Percentiles rank a stretch among this genome's conserved stretches.
These are phyloP conservation scores for Cataglyphis cursor DNA, from an alignment of 2,888 invertebrate species.

Conservation along the genomic window DNA sequence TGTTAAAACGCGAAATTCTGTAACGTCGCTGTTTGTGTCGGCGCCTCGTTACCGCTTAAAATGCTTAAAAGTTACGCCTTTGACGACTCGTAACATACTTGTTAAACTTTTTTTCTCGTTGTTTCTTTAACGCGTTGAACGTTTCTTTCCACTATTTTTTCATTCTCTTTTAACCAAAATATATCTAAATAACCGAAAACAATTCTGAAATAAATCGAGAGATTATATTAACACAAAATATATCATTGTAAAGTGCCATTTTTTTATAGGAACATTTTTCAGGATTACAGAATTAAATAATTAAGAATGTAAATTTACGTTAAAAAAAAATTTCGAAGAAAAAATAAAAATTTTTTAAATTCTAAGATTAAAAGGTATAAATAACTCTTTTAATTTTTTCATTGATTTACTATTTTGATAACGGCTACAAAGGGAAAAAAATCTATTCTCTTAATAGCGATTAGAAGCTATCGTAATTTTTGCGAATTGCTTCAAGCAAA, in stretches of 20 bases:
- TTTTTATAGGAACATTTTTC: not conserved
- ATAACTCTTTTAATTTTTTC: not conserved
- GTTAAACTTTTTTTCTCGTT: not conserved
- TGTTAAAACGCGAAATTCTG: constrained; percentile 83
- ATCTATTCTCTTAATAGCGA: not conserved
- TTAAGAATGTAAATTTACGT: not conserved
- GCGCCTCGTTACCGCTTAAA: constrained; percentile 41
- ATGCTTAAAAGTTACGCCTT: constrained; percentile 40
- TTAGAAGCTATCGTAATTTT: not conserved
- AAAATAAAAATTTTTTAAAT: not conserved
- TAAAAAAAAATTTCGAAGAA: not conserved
- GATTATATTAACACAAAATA: not conserved
- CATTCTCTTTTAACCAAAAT: constrained; percentile 7
- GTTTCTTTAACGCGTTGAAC: constrained; percentile 9
- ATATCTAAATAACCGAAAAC: not conserved
- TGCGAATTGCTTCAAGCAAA: not conserved
- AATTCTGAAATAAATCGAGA: not conserved
- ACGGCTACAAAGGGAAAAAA: not conserved
- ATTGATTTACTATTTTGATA: not conserved
- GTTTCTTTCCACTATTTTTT: constrained; percentile 11
- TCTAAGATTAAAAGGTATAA: too few relatives aligned
- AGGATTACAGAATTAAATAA: not conserved
- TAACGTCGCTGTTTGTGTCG: constrained; percentile 62
- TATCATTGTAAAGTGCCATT: not conserved
- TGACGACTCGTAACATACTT: constrained; percentile 26